Evolutionary conservation across 2,797 vertebrate genomes (phyloP), one percentile per base, ranked within the genome.

Genomic region (Manis crassicaudata): DNA sequence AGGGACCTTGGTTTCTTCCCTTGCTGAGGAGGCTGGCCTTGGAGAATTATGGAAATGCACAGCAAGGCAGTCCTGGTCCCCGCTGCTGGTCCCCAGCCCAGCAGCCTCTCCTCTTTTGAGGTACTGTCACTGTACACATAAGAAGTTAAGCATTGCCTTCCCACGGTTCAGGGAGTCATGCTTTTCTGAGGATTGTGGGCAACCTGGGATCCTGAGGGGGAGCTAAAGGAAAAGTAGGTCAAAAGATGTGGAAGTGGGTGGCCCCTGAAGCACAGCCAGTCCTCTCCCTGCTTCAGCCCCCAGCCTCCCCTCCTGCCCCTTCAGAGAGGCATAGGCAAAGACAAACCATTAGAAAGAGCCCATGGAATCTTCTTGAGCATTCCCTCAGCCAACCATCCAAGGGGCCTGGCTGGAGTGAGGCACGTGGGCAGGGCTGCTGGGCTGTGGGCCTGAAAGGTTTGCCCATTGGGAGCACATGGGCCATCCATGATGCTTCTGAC

Each of bases 321-420:
- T 37, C 58, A 21, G 56, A 75, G 0, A 25, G n/a, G 52, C 90
- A 75, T 32, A 16, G 63, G 21, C 56, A 58, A 56, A 29, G 76
- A 0, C 6, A 58, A 54, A 18, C 13, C 37, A 1, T 6, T 27
- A 50, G 68, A 16, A 87, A 79, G 12, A 40, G 70, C 20, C 32
- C 52, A 58, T 0, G 0, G 87, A 80, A 70, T 81, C 82, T 73
- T 58, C 11, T 35, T 0, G 12, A 29, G 88, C 68, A 60, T 35
- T 63, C 46, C 73, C 40, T 37, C 14, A 27, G 12, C 56, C 17
- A 10, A 5, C 23, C 14, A 7, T 27, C 46, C 58, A 56, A 52
- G 62, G 58, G 52, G 16, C 35, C 3, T 0, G 56, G 20, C 54
- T 0, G 46, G 32, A 37, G 46, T 3, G 1, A 9, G 32, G 25